Evolutionary conservation across 2,113 vertebrate genomes (phyloP), one percentile per base, ranked within the genome.

Genomic region (Pontoporia blainvillei): DNA sequence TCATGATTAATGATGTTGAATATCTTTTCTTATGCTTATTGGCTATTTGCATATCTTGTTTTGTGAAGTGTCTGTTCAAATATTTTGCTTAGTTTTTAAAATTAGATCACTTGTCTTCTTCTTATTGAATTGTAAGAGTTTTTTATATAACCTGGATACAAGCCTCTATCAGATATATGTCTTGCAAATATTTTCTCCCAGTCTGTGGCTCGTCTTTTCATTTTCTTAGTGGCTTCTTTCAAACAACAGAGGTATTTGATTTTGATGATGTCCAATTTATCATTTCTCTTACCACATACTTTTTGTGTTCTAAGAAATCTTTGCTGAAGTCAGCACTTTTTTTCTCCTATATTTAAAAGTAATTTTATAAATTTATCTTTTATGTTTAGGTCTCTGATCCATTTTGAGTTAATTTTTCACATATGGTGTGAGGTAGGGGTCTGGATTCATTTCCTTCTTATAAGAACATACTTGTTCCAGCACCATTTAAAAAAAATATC

Each of bases 351-450:
- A 84, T 90, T 75, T 15, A 52, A 92, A 84, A 29, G 39, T 27
- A 61, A 69, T 75, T 59, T 66, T 57, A 72, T 78, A 75, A 82
- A 69, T 66, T 71, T 31, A 57, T 69, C 31, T 62, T 93, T 62
- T 44, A 44, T 36, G 23, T 59, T 93, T 88, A 69, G 31, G 6
- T 44, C n/a, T 75, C 36, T 95, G 34, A 90, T 87, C 5, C n/a
- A 92, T 79, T 96, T 61, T 62, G 54, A 72, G 31, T 75, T 89
- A 54, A 67, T 79, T 95, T 92, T 93, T 94, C 73, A 36, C 3
- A 41, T 67, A 52, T 78, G 23, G 15, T 67, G 34, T 76, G 54
- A 84, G 75, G 25, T 61, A 44, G 49, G 25, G 25, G 14, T 57
- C 8, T 84, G 27, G 27, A 73, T 89, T 54, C 12, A 82, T 78